Evolutionary conservation across 2,888 invertebrate species (phyloP).

Genomic region (Subacronicta megacephala): DNA sequence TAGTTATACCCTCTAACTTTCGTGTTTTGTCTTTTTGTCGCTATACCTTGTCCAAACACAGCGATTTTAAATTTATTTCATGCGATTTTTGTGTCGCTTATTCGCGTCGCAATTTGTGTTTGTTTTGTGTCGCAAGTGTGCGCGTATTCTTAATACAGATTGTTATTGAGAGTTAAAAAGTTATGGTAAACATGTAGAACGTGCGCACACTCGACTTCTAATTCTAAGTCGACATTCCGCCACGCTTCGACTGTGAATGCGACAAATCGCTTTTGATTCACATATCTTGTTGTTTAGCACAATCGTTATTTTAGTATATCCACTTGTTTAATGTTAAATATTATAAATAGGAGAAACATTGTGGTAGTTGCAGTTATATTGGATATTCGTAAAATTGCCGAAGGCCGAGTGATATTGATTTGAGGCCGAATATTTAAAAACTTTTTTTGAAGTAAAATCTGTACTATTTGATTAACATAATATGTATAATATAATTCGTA

Average conservation of each 20-base stretch:
- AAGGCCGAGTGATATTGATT: no score
- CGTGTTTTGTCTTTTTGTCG: conserved; percentile 27
- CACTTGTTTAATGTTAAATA: conserved; percentile 23
- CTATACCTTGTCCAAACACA: background rate
- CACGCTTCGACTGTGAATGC: conserved; percentile 8
- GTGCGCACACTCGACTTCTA: background rate
- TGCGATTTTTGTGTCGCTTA: conserved; percentile 11
- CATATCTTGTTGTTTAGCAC: conserved; percentile 52
- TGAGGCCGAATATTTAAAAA: no score
- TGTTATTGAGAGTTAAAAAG: background rate
- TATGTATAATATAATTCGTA: no score
- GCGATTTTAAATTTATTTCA: background rate
- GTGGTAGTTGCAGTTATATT: conserved; percentile 12
- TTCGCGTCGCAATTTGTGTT: no score
- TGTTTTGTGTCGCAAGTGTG: no score
- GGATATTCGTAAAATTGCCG: no score
- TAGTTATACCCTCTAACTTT: conserved; percentile 29
- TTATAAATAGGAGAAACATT: conserved; percentile 1
- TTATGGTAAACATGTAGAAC: background rate
- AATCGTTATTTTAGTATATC: conserved; percentile 26
- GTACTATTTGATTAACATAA: no score
- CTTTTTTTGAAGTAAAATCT: no score
- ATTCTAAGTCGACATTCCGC: background rate
- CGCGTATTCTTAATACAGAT: no score
- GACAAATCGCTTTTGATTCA: conserved; percentile 32